A percentile compares a stretch with the other conserved stretches of the same genome.
These are phyloP conservation scores for Chrysolina oricalcia DNA, from an alignment of 2,888 invertebrate genomes.

Conservation along the genomic window DNA sequence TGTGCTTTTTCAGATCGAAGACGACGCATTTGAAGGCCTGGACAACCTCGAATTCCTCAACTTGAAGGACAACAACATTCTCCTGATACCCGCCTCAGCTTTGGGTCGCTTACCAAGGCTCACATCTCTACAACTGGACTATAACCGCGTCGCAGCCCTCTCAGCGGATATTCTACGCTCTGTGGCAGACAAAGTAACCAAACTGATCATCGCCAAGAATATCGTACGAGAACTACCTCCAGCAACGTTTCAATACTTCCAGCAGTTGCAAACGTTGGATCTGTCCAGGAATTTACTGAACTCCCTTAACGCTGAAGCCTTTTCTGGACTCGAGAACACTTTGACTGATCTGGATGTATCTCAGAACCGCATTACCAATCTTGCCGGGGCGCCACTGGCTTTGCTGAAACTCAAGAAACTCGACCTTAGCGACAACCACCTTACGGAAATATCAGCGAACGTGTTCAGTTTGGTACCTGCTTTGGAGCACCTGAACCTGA, in stretches of 20 bases:
- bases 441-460: constrained; percentile 81
- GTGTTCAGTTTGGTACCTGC: constrained; percentile 80
- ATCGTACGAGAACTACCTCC: constrained; percentile 89
- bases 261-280: constrained; percentile 81
- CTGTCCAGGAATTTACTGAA: constrained; percentile 86
- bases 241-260: constrained; percentile 86
- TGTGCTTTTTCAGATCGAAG: constrained; percentile 81
- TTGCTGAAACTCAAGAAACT: constrained; percentile 79
- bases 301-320: constrained; percentile 82
- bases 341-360: constrained; percentile 82
- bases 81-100: constrained; percentile 88
- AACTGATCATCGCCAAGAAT: constrained; percentile 85
- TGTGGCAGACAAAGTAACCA: constrained; percentile 81
- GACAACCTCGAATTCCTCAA: constrained; percentile 84
- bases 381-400: constrained; percentile 79
- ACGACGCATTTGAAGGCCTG: constrained; percentile 89
- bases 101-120: constrained; percentile 85
- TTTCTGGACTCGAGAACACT: constrained; percentile 83
- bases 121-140: constrained; percentile 84
- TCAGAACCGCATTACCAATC: constrained; percentile 82
- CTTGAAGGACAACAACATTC: constrained; percentile 90
- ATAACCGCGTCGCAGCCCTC: constrained; percentile 89
- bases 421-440: constrained; percentile 86
- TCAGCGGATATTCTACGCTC: constrained; percentile 85
- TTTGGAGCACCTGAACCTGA: constrained; percentile 83